Conservation (phyloP, 2,113 vertebrate species). For the Hylia prasina region DNA sequence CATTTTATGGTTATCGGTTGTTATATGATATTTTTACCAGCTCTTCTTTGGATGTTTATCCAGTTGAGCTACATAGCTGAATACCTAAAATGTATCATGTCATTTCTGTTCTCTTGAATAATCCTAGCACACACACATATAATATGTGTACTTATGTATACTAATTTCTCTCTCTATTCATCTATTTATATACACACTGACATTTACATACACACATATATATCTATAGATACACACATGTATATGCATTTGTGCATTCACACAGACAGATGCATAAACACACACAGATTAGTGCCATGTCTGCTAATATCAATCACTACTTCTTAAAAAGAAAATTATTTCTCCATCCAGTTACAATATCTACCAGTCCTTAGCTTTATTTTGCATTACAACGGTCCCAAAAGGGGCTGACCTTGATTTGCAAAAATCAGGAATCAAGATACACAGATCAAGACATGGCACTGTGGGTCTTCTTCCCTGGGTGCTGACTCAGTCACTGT, state of each 20-base stretch:
- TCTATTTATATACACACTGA: background rate
- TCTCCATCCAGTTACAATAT: background rate
- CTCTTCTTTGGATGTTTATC: background rate
- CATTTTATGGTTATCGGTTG: background rate
- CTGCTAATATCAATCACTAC: background rate
- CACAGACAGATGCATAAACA: background rate
- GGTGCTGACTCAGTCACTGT: accelerated
- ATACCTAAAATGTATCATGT: background rate
- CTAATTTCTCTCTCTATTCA: background rate
- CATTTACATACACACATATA: background rate
- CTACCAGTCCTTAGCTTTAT: background rate
- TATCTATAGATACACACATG: accelerated
- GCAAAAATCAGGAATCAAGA: background rate
- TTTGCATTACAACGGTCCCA: background rate
- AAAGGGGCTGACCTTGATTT: background rate
- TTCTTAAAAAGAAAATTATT: background rate
- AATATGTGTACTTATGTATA: too few species aligned
- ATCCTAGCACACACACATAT: background rate
- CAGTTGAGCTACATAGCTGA: background rate
- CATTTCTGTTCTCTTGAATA: background rate
- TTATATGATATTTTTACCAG: background rate
- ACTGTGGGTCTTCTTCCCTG: background rate
- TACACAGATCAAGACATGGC: background rate
- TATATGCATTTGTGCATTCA: background rate
- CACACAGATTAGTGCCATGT: background rate